Percentiles rank a stretch among this genome's conserved stretches.
These are phyloP conservation scores for Meiosimyza platycephala DNA, from an alignment of 2,888 invertebrate species.

Conservation along the genomic window DNA sequence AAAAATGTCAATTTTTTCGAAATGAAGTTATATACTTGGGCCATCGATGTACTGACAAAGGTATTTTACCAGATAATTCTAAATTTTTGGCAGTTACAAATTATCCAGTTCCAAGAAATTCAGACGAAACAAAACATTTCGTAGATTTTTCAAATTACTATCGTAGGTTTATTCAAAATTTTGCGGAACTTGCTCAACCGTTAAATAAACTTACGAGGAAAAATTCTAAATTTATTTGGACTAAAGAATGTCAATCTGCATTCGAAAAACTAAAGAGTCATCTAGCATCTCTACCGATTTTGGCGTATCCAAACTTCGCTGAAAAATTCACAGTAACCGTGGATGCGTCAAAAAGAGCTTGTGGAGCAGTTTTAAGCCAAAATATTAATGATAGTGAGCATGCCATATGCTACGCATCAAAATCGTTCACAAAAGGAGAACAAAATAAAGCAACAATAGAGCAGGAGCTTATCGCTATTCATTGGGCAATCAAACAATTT, in stretches of 20 bases:
- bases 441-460: too few species aligned
- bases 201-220: neutral
- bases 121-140: constrained; percentile 1
- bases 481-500: too few species aligned
- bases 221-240: neutral
- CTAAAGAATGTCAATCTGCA: too few species aligned
- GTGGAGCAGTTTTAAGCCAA: too few species aligned
- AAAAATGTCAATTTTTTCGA: neutral
- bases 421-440: neutral
- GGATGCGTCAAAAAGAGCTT: too few species aligned
- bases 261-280: neutral
- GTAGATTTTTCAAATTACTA: neutral
- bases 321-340: too few species aligned
- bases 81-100: constrained; percentile 1
- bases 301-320: too few species aligned
- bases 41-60: neutral
- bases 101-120: constrained; percentile 3
- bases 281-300: neutral
- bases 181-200: constrained; percentile 2
- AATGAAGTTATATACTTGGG: too few species aligned
- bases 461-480: too few species aligned
- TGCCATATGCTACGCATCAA: neutral
- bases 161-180: neutral
- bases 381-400: neutral
- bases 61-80: neutral